Conservation (phyloP, 2,888 invertebrate genomes). For the Sceliomorpha sp. region DNA sequence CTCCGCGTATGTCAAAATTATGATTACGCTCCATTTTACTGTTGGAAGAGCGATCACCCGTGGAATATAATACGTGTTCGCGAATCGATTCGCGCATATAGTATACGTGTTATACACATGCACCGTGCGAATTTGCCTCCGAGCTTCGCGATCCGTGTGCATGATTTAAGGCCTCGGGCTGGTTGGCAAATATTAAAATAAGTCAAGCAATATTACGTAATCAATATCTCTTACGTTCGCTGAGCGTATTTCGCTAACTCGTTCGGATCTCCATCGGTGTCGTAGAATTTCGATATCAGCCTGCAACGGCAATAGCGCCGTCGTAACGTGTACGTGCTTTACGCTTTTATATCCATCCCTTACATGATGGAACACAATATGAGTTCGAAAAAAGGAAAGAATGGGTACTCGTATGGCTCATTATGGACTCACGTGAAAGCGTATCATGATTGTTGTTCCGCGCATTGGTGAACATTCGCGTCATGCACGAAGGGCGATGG, state of each 20-base stretch:
- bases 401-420: slow-evolving; percentile 7
- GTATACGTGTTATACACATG: slow-evolving; percentile 21
- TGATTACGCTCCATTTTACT: slow-evolving; percentile 65
- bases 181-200: slow-evolving; percentile 14
- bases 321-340: no score
- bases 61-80: slow-evolving; percentile 47
- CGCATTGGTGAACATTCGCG: slow-evolving; percentile 12
- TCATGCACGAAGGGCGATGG: slow-evolving; percentile 1
- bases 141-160: neutral
- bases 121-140: slow-evolving; percentile 20
- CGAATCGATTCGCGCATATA: slow-evolving; percentile 37
- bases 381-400: slow-evolving; percentile 2
- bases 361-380: slow-evolving; percentile 6
- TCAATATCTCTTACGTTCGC: neutral
- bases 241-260: neutral
- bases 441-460: slow-evolving; percentile 11
- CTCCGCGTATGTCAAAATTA: slow-evolving; percentile 72
- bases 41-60: slow-evolving; percentile 41
- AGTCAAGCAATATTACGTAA: neutral
- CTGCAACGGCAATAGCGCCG: no score
- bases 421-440: slow-evolving; percentile 9
- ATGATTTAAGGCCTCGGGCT: slow-evolving; percentile 8
- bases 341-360: no score
- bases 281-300: no score
- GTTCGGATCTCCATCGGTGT: no score